These are phyloP conservation scores for Notodonta dromedarius DNA, from an alignment of 2,888 invertebrate genomes.

Conservation along the genomic window DNA sequence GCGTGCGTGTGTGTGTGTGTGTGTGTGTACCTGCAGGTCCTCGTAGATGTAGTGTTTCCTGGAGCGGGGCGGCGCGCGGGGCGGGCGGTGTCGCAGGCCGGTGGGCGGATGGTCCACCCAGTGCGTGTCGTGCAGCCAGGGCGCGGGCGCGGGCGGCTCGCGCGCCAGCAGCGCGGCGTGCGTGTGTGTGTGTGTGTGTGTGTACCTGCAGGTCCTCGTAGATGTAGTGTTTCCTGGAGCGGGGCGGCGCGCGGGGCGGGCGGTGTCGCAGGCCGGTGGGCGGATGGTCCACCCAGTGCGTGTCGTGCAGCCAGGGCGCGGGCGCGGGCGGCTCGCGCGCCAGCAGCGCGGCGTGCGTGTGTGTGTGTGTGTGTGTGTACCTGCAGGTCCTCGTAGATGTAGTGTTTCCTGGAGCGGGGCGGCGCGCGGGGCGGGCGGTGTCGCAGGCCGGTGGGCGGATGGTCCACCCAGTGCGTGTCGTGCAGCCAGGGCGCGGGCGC, in stretches of 20 bases:
- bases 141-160: slow-evolving; percentile 84
- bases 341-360: slow-evolving; percentile 91
- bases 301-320: slow-evolving; percentile 93
- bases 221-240: slow-evolving; percentile 88
- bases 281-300: slow-evolving; percentile 98
- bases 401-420: slow-evolving; percentile 89
- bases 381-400: slow-evolving; percentile 84
- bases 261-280: slow-evolving; percentile 88
- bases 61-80: slow-evolving; percentile 86
- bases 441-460: slow-evolving; percentile 89
- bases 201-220: slow-evolving; percentile 79
- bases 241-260: slow-evolving; percentile 87
- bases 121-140: slow-evolving; percentile 97
- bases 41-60: slow-evolving; percentile 88
- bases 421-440: slow-evolving; percentile 88
- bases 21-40: slow-evolving; percentile 67
- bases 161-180: slow-evolving; percentile 94
- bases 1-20: slow-evolving; percentile 85
- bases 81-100: slow-evolving; percentile 88
- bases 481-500: slow-evolving; percentile 89
- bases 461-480: slow-evolving; percentile 99
- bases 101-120: slow-evolving; percentile 97
- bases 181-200: slow-evolving; percentile 46
- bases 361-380: slow-evolving; percentile 34
- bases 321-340: slow-evolving; percentile 89